Conservation (phyloP, 2,888 invertebrate genomes). For the Druceiella hillmani region DNA sequence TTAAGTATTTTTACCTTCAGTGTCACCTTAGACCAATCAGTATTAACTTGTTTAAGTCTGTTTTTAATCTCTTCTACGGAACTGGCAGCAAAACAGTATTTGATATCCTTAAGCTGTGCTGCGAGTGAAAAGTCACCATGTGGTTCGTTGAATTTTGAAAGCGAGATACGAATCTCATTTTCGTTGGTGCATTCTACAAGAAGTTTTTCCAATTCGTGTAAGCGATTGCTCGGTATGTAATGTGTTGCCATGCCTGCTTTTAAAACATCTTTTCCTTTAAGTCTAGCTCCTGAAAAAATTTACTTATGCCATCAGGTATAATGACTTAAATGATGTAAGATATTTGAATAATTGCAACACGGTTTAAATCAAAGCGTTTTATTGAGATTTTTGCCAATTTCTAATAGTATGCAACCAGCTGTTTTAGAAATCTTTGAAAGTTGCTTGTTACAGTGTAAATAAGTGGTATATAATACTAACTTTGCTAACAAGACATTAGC, state of each 20-base stretch:
- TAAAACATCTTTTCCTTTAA: constrained; percentile 60
- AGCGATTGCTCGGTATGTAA: constrained; percentile 52
- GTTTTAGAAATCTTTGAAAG: too few species aligned
- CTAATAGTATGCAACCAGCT: too few species aligned
- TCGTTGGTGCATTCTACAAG: constrained; percentile 35
- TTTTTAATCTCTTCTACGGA: constrained; percentile 64
- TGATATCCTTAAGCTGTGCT: constrained; percentile 57
- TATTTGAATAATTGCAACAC: too few species aligned
- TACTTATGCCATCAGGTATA: too few species aligned
- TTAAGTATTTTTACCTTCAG: too few species aligned
- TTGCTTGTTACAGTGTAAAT: too few species aligned
- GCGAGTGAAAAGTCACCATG: constrained; percentile 54
- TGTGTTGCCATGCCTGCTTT: constrained; percentile 84
- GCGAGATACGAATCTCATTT: constrained; percentile 36
- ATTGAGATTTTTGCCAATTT: too few species aligned
- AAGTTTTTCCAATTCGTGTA: constrained; percentile 51
- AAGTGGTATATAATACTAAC: too few species aligned
- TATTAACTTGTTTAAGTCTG: constrained; percentile 58
- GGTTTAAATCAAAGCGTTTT: too few species aligned
- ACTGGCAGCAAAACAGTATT: constrained; percentile 57
- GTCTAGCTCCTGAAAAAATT: constrained; percentile 29
- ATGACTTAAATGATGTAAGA: too few species aligned
- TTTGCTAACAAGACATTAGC: too few species aligned
- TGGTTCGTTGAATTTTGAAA: constrained; percentile 49
- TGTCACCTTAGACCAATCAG: constrained; percentile 66